Base-by-base conservation (phyloP, 1,140 invertebrate genomes). In the Halesus radiatus region DNA sequence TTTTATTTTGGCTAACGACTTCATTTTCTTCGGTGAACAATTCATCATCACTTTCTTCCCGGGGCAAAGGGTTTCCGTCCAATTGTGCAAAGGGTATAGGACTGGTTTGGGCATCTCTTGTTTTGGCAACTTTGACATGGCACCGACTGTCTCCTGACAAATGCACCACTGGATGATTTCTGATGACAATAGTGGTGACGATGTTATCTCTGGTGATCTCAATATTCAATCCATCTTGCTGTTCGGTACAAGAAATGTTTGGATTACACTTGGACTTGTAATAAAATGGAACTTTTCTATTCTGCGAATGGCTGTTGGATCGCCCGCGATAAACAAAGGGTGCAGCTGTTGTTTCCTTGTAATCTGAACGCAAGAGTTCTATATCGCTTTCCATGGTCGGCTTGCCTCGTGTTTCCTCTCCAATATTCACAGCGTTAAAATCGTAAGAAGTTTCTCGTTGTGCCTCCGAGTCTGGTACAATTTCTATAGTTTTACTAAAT, bases 61-160 rank as follows among this genome's bases (percentile, higher is more conserved):
- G 8, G 37, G 37, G 37, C 58, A 3, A 56, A n/a, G n/a, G 58
- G n/a, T 45, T 60, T 60, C n/a, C n/a, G 10, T 60, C 56, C 7
- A 37, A 4, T n/a, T 54, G 8, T 5, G 62, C 22, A 20, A 68
- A 60, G 7, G 22, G 45, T 53, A 78, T 80, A 6, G 78, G 78
- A 75, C 78, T 75, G n/a, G 78, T 80, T 53, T 75, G 70, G 5
- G 78, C 78, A 50, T 80, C 78, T 80, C 72, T 80, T 1, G 56
- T 76, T 37, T 13, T 32, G 22, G 26, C 58, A 1, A 76, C 74
- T 15, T 76, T 80, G 26, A 76, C 37, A 26, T 64, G 50, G n/a
- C 64, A 60, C 10, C 22, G 18, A 7, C 23, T 16, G n/a, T 53
- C 18, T 15, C 60, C 37, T 5, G 29, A 45, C 18, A 54, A 53